These are phyloP conservation scores for Carterocephalus palaemon DNA, from an alignment of 2,888 invertebrate species.

Conservation along the genomic window DNA sequence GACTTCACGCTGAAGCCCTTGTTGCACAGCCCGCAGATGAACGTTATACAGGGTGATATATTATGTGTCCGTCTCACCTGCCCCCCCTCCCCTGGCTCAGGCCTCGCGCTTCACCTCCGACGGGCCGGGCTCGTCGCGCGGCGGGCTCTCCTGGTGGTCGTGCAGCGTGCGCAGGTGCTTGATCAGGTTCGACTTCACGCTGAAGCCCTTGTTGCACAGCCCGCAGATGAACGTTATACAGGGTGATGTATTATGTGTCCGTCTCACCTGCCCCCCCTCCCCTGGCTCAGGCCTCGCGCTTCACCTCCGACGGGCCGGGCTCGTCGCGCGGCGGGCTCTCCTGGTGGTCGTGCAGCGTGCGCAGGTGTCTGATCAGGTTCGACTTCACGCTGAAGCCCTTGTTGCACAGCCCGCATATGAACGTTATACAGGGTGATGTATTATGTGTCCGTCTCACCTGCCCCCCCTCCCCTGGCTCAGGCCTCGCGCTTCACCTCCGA, in stretches of 20 bases:
- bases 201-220: constrained; percentile 86
- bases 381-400: constrained; percentile 90
- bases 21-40: constrained; percentile 85
- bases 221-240: constrained; percentile 86
- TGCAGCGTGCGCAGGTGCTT: constrained; percentile 86
- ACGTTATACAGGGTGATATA: no score
- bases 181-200: constrained; percentile 85
- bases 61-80: constrained; percentile 48
- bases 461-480: constrained; percentile 72
- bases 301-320: constrained; percentile 49
- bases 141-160: no score
- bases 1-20: no score
- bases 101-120: no score
- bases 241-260: no score
- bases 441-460: constrained; percentile 38
- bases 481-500: constrained; percentile 59
- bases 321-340: constrained; percentile 53
- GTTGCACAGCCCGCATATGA: constrained; percentile 58
- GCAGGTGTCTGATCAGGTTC: constrained; percentile 84
- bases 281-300: constrained; percentile 67
- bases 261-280: constrained; percentile 65
- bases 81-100: constrained; percentile 70
- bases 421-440: neutral
- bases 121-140: no score
- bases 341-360: constrained; percentile 86